Percentiles rank a stretch among this genome's conserved stretches.
phyloP scores from a whole-genome alignment of 2,888 invertebrate genomes.

The Hypolimnas misippus region DNA sequence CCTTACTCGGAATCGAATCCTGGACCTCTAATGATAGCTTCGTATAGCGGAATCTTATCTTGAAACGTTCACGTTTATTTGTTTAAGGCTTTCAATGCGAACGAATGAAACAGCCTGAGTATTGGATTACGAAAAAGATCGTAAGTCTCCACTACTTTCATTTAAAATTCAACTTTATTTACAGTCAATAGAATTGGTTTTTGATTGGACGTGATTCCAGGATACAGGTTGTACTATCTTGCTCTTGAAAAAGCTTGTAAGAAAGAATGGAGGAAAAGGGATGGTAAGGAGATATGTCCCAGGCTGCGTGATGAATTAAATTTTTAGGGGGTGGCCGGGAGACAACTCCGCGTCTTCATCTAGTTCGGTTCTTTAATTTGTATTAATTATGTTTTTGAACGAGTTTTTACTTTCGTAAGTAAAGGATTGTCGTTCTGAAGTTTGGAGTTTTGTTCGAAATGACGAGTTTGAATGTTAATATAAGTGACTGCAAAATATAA shows the following conservation, averaged over 20 bases:
- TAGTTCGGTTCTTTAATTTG: conserved; percentile 77
- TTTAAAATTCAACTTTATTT: conserved; percentile 33
- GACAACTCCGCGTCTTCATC: conserved; percentile 77
- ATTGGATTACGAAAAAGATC: conserved; percentile 55
- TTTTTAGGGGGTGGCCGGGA: conserved; percentile 79
- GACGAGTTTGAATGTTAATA: conserved; percentile 1
- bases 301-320: conserved; percentile 80
- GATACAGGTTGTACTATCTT: conserved; percentile 59
- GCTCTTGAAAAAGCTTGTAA: conserved; percentile 79
- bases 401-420: conserved; percentile 40
- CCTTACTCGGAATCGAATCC: conserved; percentile 28
- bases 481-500: background rate
- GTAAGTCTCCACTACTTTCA: conserved; percentile 35
- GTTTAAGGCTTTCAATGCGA: conserved; percentile 81
- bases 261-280: conserved; percentile 82
- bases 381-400: conserved; percentile 68
- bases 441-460: conserved; percentile 4
- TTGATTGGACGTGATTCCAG: conserved; percentile 44
- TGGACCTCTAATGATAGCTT: conserved; percentile 62
- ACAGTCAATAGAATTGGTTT: conserved; percentile 33
- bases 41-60: conserved; percentile 75
- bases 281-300: conserved; percentile 80
- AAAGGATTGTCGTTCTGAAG: conserved; percentile 29
- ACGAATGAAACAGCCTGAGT: conserved; percentile 78
- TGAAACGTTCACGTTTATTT: conserved; percentile 73